Evolutionary conservation across 2,113 vertebrate genomes (phyloP).

Genomic region (Saccopteryx bilineata): DNA sequence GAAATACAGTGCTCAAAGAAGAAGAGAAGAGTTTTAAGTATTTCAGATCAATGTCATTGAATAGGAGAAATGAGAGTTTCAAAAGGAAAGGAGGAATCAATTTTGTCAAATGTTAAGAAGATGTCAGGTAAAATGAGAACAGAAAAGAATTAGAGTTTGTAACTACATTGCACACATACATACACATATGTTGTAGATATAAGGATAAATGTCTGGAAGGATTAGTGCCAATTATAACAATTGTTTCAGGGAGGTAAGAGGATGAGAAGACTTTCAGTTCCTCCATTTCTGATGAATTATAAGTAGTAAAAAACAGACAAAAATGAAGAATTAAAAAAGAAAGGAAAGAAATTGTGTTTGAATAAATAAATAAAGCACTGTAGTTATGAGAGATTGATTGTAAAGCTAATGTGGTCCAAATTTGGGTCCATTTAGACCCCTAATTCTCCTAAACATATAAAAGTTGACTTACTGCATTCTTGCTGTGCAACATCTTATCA

Average conservation of each 20-base stretch:
- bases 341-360: neutral
- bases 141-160: conserved; percentile 24
- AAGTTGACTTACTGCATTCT: neutral
- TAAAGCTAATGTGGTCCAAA: neutral
- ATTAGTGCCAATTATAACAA: neutral
- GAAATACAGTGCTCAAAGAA: neutral
- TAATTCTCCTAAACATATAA: neutral
- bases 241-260: neutral
- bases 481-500: neutral
- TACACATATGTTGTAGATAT: neutral
- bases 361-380: neutral
- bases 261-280: neutral
- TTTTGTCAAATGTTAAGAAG: conserved; percentile 17
- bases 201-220: neutral
- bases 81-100: neutral
- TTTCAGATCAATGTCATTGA: neutral
- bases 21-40: neutral
- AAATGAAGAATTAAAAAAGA: neutral
- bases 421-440: neutral
- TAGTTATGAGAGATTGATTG: neutral
- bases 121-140: neutral
- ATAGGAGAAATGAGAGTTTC: neutral
- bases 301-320: neutral
- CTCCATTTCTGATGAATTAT: neutral
- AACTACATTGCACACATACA: neutral